A percentile compares a stretch with the other conserved stretches of the same genome.
These are phyloP conservation scores for Heliconius erato DNA, from an alignment of 2,888 invertebrate species.

Conservation along the genomic window DNA sequence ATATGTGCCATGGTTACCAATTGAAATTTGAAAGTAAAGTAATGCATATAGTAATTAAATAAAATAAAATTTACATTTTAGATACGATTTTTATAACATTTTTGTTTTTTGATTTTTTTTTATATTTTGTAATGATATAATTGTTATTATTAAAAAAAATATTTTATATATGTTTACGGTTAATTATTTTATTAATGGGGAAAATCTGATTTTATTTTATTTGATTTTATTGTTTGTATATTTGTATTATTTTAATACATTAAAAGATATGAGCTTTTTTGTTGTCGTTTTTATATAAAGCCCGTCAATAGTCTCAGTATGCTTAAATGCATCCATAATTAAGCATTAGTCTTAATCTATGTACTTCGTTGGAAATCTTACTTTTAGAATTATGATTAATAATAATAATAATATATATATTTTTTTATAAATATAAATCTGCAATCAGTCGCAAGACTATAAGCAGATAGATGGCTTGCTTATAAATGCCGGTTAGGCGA, in stretches of 20 bases:
- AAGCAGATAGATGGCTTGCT: too few species aligned
- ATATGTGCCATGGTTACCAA: slow-evolving; percentile 20
- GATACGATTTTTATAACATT: background rate
- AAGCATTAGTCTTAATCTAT: too few species aligned
- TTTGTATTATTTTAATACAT: slow-evolving; percentile 21
- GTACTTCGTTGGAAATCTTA: too few species aligned
- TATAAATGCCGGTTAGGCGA: too few species aligned
- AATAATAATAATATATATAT: too few species aligned
- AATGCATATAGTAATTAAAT: background rate
- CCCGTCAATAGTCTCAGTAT: too few species aligned
- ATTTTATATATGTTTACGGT: background rate
- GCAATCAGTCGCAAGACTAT: too few species aligned
- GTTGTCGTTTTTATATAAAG: background rate
- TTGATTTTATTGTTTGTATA: background rate
- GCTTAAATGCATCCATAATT: too few species aligned
- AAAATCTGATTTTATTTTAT: background rate
- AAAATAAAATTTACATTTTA: background rate
- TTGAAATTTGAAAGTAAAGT: slow-evolving; percentile 8
- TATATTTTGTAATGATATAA: background rate
- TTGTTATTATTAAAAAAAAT: background rate
- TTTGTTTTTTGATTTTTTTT: background rate
- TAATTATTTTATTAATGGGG: background rate
- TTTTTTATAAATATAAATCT: too few species aligned
- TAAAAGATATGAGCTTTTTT: slow-evolving; percentile 21
- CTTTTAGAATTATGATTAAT: too few species aligned